These are phyloP conservation scores for Erpetoichthys calabaricus DNA, from an alignment of 2,797 vertebrate species.

Conservation along the genomic window DNA sequence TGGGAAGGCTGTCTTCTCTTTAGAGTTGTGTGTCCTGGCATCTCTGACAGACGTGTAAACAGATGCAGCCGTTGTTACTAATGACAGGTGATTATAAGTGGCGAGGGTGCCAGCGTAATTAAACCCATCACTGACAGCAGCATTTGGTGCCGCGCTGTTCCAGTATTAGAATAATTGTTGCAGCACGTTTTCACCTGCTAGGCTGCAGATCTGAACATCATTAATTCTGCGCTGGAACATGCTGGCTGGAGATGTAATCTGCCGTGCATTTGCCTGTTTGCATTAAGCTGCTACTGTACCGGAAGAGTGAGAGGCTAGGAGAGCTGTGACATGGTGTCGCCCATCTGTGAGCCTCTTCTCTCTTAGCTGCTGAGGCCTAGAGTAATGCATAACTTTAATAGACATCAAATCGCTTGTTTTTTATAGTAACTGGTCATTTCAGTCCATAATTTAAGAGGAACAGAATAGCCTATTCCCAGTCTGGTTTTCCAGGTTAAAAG, in stretches of 20 bases:
- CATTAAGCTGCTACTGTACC: constrained; percentile 12
- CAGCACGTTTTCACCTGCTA: constrained; percentile 54
- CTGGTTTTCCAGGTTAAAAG: too few relatives aligned
- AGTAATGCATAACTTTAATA: too few relatives aligned
- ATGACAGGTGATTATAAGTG: constrained; percentile 98
- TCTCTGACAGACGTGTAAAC: constrained; percentile 84
- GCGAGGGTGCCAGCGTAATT: constrained; percentile 86
- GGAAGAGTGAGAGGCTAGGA: background rate
- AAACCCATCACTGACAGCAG: constrained; percentile 84
- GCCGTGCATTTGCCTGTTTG: constrained; percentile 22
- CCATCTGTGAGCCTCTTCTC: too few relatives aligned
- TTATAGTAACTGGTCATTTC: too few relatives aligned
- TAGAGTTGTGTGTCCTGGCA: constrained; percentile 38
- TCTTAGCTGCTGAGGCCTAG: too few relatives aligned
- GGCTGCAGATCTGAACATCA: constrained; percentile 49
- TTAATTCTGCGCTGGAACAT: constrained; percentile 53
- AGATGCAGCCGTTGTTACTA: constrained; percentile 82
- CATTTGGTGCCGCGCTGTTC: constrained; percentile 77
- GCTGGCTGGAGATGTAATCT: constrained; percentile 30
- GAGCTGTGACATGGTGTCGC: too few relatives aligned
- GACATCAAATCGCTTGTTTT: too few relatives aligned
- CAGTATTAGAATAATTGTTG: constrained; percentile 69
- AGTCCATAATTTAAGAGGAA: too few relatives aligned
- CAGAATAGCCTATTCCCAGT: too few relatives aligned
- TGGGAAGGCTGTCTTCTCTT: constrained; percentile 34